phyloP scores from a whole-genome alignment of 2,888 invertebrate species.

The Adelognathus sp. region DNA sequence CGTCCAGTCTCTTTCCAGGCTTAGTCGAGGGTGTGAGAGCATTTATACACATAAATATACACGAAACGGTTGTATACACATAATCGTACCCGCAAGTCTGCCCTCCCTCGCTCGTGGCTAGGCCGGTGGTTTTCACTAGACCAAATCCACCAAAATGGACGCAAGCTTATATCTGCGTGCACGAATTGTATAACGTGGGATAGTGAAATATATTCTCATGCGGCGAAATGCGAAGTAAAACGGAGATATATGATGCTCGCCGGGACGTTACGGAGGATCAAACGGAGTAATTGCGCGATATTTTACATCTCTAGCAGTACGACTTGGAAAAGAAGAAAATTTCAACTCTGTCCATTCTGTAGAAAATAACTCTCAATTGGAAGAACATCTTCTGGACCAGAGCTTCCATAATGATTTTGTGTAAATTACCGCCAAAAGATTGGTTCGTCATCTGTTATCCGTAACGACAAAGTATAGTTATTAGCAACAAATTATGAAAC shows the following conservation, averaged over 20 bases:
- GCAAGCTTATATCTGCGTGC: slow-evolving; percentile 12
- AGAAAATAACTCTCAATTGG: too few relatives aligned
- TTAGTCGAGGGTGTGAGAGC: slow-evolving; percentile 19
- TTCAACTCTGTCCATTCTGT: background rate
- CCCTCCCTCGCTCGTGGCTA: background rate
- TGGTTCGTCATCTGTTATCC: too few relatives aligned
- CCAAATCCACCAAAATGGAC: slow-evolving; percentile 12
- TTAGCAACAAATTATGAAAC: too few relatives aligned
- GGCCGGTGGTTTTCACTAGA: slow-evolving; percentile 45
- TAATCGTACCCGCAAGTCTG: background rate
- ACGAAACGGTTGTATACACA: background rate
- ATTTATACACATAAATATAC: slow-evolving; percentile 32
- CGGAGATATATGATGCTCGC: background rate
- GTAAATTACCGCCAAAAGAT: too few relatives aligned
- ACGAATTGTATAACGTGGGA: background rate
- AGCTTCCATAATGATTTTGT: too few relatives aligned
- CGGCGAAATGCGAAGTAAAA: background rate
- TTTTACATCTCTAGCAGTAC: background rate
- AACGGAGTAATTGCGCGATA: background rate
- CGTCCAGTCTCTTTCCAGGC: slow-evolving; percentile 41
- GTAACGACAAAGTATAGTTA: too few relatives aligned
- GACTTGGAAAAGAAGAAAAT: background rate
- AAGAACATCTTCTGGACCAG: too few relatives aligned
- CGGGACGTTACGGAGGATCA: background rate
- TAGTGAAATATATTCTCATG: background rate